Conservation (phyloP, 2,797 vertebrate genomes). For the Melanotaenia nigrans region DNA sequence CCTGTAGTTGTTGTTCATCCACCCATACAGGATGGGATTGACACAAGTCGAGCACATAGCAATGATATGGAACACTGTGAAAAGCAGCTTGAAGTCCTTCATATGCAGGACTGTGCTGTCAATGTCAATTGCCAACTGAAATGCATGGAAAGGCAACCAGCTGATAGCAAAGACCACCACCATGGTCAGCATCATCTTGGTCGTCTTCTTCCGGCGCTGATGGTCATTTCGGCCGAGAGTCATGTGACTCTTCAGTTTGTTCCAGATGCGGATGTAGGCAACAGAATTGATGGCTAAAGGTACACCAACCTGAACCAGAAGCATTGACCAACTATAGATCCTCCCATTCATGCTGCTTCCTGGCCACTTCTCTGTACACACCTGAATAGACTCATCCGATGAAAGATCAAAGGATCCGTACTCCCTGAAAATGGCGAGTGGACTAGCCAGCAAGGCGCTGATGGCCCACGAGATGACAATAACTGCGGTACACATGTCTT, state of each 20-base stretch:
- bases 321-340: conserved; percentile 89
- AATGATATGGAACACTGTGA: conserved; percentile 91
- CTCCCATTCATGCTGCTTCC: conserved; percentile 86
- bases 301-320: conserved; percentile 90
- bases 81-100: conserved; percentile 94
- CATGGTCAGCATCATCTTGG: conserved; percentile 94
- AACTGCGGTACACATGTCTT: conserved; percentile 86
- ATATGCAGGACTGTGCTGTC: conserved; percentile 87
- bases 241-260: conserved; percentile 87
- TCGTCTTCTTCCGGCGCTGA: conserved; percentile 89
- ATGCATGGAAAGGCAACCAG: conserved; percentile 94
- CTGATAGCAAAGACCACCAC: conserved; percentile 94
- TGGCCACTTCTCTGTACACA: conserved; percentile 93
- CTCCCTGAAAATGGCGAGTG: conserved; percentile 95
- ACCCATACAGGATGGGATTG: conserved; percentile 95
- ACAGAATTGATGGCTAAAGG: conserved; percentile 90
- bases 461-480: conserved; percentile 90
- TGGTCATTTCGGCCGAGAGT: conserved; percentile 80
- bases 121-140: conserved; percentile 94
- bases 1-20: conserved; percentile 98
- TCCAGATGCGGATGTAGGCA: conserved; percentile 92
- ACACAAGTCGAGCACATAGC: conserved; percentile 96
- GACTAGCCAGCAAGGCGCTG: conserved; percentile 92
- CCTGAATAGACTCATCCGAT: conserved; percentile 86
- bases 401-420: conserved; percentile 87